These are phyloP conservation scores for Latheticus oryzae DNA, from an alignment of 2,888 invertebrate genomes.

Conservation along the genomic window DNA sequence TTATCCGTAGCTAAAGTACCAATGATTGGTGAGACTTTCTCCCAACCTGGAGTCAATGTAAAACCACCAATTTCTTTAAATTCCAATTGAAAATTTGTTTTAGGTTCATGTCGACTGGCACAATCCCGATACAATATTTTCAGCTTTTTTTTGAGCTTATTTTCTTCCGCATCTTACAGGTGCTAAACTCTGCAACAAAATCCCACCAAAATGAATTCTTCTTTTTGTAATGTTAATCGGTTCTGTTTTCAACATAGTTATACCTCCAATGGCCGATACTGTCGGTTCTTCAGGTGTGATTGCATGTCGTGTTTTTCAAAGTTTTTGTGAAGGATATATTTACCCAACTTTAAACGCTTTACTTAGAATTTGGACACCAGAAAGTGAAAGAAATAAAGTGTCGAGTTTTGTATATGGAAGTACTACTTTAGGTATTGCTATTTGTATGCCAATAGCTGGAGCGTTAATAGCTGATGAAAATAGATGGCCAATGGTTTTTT, in stretches of 20 bases:
- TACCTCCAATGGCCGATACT: slow-evolving; percentile 73
- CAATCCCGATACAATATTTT: slow-evolving; percentile 65
- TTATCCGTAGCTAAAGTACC: slow-evolving; percentile 79
- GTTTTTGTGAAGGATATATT: slow-evolving; percentile 77
- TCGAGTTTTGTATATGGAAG: slow-evolving; percentile 71
- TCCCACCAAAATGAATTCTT: slow-evolving; percentile 78
- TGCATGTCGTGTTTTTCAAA: slow-evolving; percentile 73
- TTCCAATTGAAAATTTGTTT: slow-evolving; percentile 46
- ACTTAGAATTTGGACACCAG: slow-evolving; percentile 80
- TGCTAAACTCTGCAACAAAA: slow-evolving; percentile 74
- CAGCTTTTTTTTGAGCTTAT: slow-evolving; percentile 83
- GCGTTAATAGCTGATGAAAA: slow-evolving; percentile 71
- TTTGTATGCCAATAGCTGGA: slow-evolving; percentile 77
- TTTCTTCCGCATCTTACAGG: slow-evolving; percentile 76
- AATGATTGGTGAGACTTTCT: slow-evolving; percentile 75
- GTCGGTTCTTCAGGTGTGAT: slow-evolving; percentile 73
- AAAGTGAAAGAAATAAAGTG: slow-evolving; percentile 74
- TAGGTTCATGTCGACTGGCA: slow-evolving; percentile 12
- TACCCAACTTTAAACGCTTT: slow-evolving; percentile 78
- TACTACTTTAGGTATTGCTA: slow-evolving; percentile 77
- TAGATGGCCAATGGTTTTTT: slow-evolving; percentile 82
- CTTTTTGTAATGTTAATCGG: slow-evolving; percentile 69
- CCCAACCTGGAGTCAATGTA: too few relatives aligned
- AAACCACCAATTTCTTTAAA: too few relatives aligned
- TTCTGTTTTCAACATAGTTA: slow-evolving; percentile 72